Conservation (phyloP, 2,797 vertebrate species). For the Peromyscus eremicus region DNA sequence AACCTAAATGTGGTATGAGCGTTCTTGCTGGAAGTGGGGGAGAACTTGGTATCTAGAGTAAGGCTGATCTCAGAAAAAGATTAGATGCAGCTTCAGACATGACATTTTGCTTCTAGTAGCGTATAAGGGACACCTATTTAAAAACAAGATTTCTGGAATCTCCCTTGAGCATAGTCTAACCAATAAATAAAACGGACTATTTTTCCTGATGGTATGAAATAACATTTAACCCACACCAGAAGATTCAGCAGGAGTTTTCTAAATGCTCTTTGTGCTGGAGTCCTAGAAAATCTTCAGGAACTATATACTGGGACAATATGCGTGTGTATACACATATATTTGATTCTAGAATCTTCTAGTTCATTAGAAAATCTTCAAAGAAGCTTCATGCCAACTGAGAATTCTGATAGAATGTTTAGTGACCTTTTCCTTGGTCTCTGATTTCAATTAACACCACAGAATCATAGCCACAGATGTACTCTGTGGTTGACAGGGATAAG, state of each 20-base stretch:
- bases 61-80: slow-evolving; percentile 56
- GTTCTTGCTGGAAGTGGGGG: slow-evolving; percentile 39
- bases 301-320: not conserved
- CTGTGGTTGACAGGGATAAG: not conserved
- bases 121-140: slow-evolving; percentile 3
- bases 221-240: slow-evolving; percentile 21
- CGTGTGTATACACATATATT: not conserved
- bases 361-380: slow-evolving; percentile 32
- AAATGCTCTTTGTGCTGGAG: not conserved
- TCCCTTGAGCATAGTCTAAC: slow-evolving; percentile 25
- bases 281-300: slow-evolving; percentile 50
- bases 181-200: slow-evolving; percentile 45
- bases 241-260: slow-evolving; percentile 33
- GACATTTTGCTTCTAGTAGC: slow-evolving; percentile 12
- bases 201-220: slow-evolving; percentile 53
- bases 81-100: slow-evolving; percentile 48
- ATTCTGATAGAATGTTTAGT: not conserved
- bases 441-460: not conserved
- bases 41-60: slow-evolving; percentile 25
- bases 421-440: not conserved
- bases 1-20: slow-evolving; percentile 52
- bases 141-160: slow-evolving; percentile 51
- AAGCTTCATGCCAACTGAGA: not conserved
- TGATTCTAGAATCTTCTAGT: slow-evolving; percentile 31
- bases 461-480: not conserved